Percentiles rank a stretch among this genome's conserved stretches.
These are phyloP conservation scores for Stegastes partitus DNA, from an alignment of 2,113 vertebrate genomes.

Conservation along the genomic window DNA sequence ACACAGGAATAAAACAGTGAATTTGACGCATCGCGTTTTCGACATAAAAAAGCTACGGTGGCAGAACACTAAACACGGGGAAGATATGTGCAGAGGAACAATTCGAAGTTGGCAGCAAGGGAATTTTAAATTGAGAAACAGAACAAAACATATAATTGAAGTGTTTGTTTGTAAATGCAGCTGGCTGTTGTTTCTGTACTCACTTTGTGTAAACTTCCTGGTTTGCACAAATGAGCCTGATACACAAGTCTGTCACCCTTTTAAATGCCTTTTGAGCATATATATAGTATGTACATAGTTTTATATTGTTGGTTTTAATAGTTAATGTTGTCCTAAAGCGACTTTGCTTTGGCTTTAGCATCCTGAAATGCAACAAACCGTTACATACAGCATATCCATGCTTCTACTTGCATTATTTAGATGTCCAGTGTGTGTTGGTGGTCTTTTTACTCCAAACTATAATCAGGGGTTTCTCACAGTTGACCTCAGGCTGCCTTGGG, in stretches of 20 bases:
- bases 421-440: constrained; percentile 10
- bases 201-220: constrained; percentile 7
- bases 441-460: constrained; percentile 16
- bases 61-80: constrained; percentile 21
- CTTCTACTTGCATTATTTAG: constrained; percentile 3
- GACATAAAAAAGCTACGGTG: constrained; percentile 31
- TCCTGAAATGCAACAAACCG: not conserved
- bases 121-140: constrained; percentile 50
- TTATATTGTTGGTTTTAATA: not conserved
- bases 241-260: not conserved
- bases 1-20: not conserved
- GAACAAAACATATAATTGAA: constrained; percentile 61
- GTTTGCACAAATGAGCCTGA: not conserved
- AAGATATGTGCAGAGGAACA: constrained; percentile 22
- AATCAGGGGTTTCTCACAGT: constrained; percentile 4
- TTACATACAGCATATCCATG: not conserved
- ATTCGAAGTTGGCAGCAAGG: constrained; percentile 25
- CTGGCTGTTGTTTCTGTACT: constrained; percentile 7
- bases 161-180: constrained; percentile 23
- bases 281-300: no score
- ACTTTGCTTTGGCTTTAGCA: not conserved
- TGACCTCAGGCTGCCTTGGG: constrained; percentile 6
- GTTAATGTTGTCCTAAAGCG: not conserved
- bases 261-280: not conserved
- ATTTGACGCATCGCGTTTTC: constrained; percentile 12